phyloP scores from a whole-genome alignment of 2,113 vertebrate species.

The Eleginops maclovinus region DNA sequence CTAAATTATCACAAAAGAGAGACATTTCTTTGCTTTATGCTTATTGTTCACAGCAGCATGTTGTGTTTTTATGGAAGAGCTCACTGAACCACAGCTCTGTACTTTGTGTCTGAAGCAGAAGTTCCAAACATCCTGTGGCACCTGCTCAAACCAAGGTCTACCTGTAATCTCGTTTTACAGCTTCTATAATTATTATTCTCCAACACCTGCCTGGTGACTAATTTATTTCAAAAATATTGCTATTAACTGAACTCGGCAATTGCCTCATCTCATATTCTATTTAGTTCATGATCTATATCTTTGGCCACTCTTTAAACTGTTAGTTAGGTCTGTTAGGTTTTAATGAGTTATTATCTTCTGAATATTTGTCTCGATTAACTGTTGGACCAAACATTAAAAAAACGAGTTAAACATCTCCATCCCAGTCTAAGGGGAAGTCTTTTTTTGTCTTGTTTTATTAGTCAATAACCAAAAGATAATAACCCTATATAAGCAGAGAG shows the following conservation, averaged over 20 bases:
- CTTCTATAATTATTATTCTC: background rate
- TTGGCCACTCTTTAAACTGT: background rate
- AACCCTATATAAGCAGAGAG: no score
- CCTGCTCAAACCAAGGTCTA: background rate
- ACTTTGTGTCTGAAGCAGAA: no score
- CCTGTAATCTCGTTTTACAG: background rate
- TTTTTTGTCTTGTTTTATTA: no score
- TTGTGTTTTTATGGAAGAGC: background rate
- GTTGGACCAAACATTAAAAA: no score
- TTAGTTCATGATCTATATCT: background rate
- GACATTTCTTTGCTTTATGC: background rate
- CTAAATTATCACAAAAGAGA: background rate
- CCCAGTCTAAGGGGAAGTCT: no score
- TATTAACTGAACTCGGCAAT: background rate
- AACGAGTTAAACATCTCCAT: no score
- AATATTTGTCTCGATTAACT: no score
- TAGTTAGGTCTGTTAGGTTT: no score
- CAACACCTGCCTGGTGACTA: background rate
- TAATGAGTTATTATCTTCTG: no score
- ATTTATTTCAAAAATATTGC: background rate
- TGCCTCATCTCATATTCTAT: background rate
- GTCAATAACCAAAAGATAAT: no score
- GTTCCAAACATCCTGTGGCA: no score
- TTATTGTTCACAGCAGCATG: background rate
- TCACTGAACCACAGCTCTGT: background rate